Evolutionary conservation across 2,113 vertebrate species (phyloP), one percentile per base, ranked within the genome.

Genomic region (Cardinalis cardinalis): DNA sequence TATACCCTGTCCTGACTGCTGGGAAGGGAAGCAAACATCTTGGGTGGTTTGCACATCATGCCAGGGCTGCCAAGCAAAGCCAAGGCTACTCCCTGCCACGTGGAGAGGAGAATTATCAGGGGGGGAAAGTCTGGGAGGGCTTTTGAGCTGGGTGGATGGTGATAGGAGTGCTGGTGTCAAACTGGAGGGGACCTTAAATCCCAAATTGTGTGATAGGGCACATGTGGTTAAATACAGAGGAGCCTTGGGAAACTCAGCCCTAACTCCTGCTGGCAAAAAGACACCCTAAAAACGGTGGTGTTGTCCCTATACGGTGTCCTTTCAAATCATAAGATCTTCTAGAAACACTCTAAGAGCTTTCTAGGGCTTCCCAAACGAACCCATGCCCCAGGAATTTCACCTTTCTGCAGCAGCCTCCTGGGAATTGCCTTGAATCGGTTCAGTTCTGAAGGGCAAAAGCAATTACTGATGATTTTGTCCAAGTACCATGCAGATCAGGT

Each of bases 21-120:
- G 88, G 92, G 92, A 89, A 84, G 43, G 88, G 92, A 88, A 91
- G 81, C 53, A 91, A 92, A 77, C 11, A 0, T 94, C 90, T 94
- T 93, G 68, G 92, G 87, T 85, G 87, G 92, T 61, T 84, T 80
- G 79, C 29, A 31, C 43, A 38, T 40, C 44, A 18, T 87, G 79
- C 87, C 73, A 89, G 84, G 88, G 44, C 72, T 52, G 51, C 68
- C 82, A 21, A 3, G 17, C 60, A 53, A 23, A 95, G 84, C 91
- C 77, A 89, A 78, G 41, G 78, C 86, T 79, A 73, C 66, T 90
- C 75, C 80, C 86, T 92, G 78, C 84, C 64, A 86, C 14, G 38
- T 61, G 75, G 81, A 84, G 63, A 84, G 44, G 77, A 28, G 81
- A 90, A 91, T 91, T 78, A 76, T 92, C 48, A 14, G 63, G 43